A percentile compares a stretch with the other conserved stretches of the same genome.
Conservation (phyloP, 2,888 invertebrate species). For the Polydrusus pterygomalis region DNA sequence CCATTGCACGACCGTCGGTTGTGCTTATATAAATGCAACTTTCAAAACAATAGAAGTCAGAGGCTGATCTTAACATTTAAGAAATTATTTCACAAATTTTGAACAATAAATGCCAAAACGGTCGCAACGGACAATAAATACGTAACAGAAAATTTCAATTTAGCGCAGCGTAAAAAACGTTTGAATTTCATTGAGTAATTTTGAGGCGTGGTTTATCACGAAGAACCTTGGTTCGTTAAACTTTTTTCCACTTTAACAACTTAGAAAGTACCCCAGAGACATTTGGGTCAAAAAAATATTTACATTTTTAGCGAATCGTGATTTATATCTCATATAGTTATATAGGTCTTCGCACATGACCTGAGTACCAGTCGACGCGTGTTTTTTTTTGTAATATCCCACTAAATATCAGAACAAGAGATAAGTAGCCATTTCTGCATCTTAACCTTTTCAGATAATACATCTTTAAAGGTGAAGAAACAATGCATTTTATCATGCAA, state of each 20-base stretch:
- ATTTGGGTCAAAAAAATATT: constrained; percentile 16
- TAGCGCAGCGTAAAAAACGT: constrained; percentile 37
- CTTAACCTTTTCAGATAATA: constrained; percentile 15
- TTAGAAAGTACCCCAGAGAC: constrained; percentile 42
- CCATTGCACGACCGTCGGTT: neutral
- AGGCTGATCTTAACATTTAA: constrained; percentile 9
- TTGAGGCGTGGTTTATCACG: constrained; percentile 49
- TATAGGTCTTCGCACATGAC: constrained; percentile 37
- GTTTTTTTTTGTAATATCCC: constrained; percentile 19
- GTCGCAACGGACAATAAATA: constrained; percentile 12
- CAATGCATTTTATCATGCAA: neutral
- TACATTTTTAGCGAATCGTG: constrained; percentile 6
- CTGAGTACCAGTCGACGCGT: constrained; percentile 11
- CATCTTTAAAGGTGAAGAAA: constrained; percentile 13
- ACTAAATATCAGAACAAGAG: constrained; percentile 8
- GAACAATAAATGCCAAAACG: constrained; percentile 14
- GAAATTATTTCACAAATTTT: constrained; percentile 10
- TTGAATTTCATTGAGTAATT: constrained; percentile 40
- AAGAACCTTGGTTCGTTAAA: constrained; percentile 47
- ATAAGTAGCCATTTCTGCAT: constrained; percentile 16
- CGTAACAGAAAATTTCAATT: constrained; percentile 27
- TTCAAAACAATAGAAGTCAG: neutral
- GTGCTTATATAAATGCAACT: neutral
- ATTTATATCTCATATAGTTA: constrained; percentile 4
- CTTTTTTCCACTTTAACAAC: constrained; percentile 29